These are phyloP conservation scores for Disparrhopalites patrizii DNA, from an alignment of 2,888 invertebrate genomes.

Conservation along the genomic window DNA sequence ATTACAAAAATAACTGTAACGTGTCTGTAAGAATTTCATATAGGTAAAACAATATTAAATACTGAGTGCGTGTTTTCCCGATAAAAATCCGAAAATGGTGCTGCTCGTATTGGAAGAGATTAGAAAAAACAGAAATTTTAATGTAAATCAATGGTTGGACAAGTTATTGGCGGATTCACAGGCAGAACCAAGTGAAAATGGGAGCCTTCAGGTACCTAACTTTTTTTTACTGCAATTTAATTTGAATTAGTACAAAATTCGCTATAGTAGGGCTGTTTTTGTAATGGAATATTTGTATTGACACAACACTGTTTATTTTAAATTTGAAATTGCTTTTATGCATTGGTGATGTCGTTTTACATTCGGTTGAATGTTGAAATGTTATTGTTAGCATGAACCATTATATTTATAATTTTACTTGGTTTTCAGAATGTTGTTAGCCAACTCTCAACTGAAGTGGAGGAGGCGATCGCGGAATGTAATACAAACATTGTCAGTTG, in stretches of 20 bases:
- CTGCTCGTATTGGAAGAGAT: conserved; percentile 11
- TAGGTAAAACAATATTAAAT: no score
- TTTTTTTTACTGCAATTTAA: background rate
- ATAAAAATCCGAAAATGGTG: conserved; percentile 2
- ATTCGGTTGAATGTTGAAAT: no score
- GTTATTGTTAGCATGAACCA: background rate
- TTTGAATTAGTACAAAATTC: background rate
- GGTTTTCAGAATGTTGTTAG: conserved; percentile 28
- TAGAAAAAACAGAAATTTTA: background rate
- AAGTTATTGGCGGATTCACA: background rate
- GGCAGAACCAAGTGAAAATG: background rate
- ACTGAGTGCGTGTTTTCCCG: no score
- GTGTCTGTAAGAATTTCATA: no score
- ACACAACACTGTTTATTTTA: no score
- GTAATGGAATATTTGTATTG: no score
- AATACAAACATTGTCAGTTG: conserved; percentile 35
- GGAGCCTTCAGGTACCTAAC: background rate
- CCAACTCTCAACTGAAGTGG: conserved; percentile 25
- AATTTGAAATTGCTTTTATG: no score
- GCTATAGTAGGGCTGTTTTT: no score
- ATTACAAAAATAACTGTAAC: no score
- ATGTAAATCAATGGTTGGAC: conserved; percentile 15
- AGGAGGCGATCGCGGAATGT: conserved; percentile 37
- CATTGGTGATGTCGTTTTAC: no score
- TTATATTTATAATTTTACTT: background rate